Conservation (phyloP, 2,888 invertebrate species). For the Invenusta paracnida region DNA sequence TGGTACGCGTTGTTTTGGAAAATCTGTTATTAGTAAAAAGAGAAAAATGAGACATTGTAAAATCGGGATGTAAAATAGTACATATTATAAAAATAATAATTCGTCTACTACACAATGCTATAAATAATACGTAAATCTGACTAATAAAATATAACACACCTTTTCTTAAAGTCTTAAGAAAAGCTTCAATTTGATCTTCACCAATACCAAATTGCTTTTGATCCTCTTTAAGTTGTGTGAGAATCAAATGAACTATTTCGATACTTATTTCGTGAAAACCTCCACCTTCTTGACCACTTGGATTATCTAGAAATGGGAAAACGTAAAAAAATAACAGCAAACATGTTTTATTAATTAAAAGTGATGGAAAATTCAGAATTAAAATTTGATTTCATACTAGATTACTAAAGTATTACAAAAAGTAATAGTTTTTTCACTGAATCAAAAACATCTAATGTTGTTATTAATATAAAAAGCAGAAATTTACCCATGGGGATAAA, state of each 20-base stretch:
- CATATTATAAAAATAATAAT: not conserved
- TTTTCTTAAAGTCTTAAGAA: slow-evolving; percentile 74
- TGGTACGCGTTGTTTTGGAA: slow-evolving; percentile 80
- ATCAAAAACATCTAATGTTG: no score
- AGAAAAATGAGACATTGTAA: no score
- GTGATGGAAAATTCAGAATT: not conserved
- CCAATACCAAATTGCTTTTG: slow-evolving; percentile 65
- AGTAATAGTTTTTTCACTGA: no score
- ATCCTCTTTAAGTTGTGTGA: slow-evolving; percentile 64
- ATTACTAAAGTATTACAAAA: no score
- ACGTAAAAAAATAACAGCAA: no score
- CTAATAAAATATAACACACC: slow-evolving; percentile 52
- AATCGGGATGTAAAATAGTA: not conserved
- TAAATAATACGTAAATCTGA: slow-evolving; percentile 39
- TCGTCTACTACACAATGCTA: no score
- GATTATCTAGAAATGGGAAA: no score
- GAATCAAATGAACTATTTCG: slow-evolving; percentile 78
- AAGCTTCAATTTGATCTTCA: slow-evolving; percentile 72
- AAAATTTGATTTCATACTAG: no score
- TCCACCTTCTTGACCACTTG: slow-evolving; percentile 50
- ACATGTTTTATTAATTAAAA: no score
- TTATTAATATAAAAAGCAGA: no score
- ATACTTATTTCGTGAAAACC: slow-evolving; percentile 83
- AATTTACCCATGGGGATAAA: no score
- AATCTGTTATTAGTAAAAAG: slow-evolving; percentile 64